A percentile compares a stretch with the other conserved stretches of the same genome.
Conservation (phyloP, 2,113 vertebrate species). For the Mobula birostris region DNA sequence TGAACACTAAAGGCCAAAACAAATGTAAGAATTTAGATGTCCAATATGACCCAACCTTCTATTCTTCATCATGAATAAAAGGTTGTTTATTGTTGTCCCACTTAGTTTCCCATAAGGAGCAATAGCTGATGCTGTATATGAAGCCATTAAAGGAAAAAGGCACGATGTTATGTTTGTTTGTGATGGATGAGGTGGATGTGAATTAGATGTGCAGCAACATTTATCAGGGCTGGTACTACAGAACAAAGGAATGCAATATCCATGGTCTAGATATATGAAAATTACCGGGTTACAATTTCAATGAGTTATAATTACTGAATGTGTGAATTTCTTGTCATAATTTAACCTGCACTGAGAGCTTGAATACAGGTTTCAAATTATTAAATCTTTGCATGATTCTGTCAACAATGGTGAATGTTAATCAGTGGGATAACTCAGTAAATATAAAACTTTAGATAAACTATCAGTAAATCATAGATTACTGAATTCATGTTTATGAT, state of each 20-base stretch:
- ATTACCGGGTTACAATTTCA: neutral
- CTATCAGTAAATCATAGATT: neutral
- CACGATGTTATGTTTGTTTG: neutral
- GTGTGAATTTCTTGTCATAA: too few relatives aligned
- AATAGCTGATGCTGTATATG: neutral
- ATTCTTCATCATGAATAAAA: neutral
- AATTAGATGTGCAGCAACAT: neutral
- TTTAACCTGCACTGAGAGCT: neutral
- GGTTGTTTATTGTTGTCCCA: neutral
- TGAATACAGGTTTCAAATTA: neutral
- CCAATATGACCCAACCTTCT: neutral
- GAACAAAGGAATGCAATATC: neutral
- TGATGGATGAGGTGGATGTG: neutral
- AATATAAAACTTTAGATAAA: neutral
- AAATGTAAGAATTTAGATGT: neutral
- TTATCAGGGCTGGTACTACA: too few relatives aligned
- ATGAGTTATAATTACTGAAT: neutral
- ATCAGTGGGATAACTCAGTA: neutral
- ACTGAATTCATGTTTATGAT: neutral
- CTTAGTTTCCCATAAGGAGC: neutral
- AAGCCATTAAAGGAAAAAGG: too few relatives aligned
- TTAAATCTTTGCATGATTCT: neutral
- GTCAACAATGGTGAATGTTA: neutral
- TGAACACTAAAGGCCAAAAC: neutral
- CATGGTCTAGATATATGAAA: neutral